Percentiles rank a stretch among this genome's conserved stretches.
phyloP scores from a whole-genome alignment of 2,797 vertebrate species.

The Takifugu rubripes region DNA sequence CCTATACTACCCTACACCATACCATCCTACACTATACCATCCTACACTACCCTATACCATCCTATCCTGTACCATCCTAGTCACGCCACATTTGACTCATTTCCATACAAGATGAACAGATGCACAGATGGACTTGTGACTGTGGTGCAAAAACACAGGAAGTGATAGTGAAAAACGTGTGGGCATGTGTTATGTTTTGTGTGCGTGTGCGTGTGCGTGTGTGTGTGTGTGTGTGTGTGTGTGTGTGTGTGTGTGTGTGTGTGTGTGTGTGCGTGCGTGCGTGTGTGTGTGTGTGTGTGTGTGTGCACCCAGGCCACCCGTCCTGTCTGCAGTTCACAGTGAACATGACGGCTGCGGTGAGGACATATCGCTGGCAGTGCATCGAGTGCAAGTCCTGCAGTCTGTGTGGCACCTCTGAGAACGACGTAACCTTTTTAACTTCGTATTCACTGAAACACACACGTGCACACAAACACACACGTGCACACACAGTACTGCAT shows the following conservation, averaged over 20 bases:
- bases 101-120: background rate
- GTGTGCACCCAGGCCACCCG: constrained; percentile 83
- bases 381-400: constrained; percentile 97
- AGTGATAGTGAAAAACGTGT: constrained; percentile 42
- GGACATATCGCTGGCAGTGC: constrained; percentile 96
- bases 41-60: too few relatives aligned
- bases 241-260: constrained; percentile 45
- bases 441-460: constrained; percentile 36
- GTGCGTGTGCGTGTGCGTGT: constrained; percentile 17
- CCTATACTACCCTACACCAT: too few relatives aligned
- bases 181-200: constrained; percentile 7
- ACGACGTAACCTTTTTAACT: constrained; percentile 80
- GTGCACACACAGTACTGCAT: constrained; percentile 5
- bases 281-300: constrained; percentile 40
- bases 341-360: constrained; percentile 93
- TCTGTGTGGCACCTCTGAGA: constrained; percentile 93
- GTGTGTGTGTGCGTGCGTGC: constrained; percentile 18
- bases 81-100: background rate
- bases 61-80: too few relatives aligned
- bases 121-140: constrained; percentile 13
- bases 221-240: constrained; percentile 27
- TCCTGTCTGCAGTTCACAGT: constrained; percentile 96
- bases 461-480: constrained; percentile 38
- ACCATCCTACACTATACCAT: too few relatives aligned
- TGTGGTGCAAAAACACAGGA: constrained; percentile 32